These are phyloP conservation scores for Maniola hyperantus DNA, from an alignment of 2,888 invertebrate genomes.

Conservation along the genomic window DNA sequence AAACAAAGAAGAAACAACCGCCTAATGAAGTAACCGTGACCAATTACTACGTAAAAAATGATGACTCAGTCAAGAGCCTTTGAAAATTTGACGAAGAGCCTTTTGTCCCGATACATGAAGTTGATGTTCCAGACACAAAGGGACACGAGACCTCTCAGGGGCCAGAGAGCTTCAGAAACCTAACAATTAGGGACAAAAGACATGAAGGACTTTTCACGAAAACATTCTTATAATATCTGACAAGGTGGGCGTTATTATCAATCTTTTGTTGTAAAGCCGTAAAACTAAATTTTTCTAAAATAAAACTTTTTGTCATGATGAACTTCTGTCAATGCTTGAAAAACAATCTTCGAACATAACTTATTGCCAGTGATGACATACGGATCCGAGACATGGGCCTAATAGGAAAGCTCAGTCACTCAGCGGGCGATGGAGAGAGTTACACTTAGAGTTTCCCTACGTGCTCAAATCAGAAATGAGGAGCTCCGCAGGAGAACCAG, in stretches of 20 bases:
- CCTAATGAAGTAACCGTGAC: not conserved
- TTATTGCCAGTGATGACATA: too few relatives aligned
- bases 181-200: not conserved
- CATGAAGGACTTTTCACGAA: not conserved
- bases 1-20: not conserved
- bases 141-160: not conserved
- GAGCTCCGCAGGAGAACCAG: too few relatives aligned
- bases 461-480: too few relatives aligned
- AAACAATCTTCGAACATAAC: too few relatives aligned
- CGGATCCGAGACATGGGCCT: too few relatives aligned
- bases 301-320: too few relatives aligned
- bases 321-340: too few relatives aligned
- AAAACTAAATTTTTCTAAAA: not conserved
- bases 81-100: not conserved
- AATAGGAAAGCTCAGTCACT: too few relatives aligned
- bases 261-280: not conserved
- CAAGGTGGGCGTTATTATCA: not conserved
- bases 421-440: too few relatives aligned
- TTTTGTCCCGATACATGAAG: not conserved
- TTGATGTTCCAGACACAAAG: not conserved
- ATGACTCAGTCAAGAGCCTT: not conserved
- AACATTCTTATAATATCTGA: not conserved
- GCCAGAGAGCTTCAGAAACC: not conserved
- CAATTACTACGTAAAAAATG: not conserved
- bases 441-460: too few relatives aligned